Conservation (phyloP, 1,140 invertebrate species). For the Teleogryllus occipitalis region DNA sequence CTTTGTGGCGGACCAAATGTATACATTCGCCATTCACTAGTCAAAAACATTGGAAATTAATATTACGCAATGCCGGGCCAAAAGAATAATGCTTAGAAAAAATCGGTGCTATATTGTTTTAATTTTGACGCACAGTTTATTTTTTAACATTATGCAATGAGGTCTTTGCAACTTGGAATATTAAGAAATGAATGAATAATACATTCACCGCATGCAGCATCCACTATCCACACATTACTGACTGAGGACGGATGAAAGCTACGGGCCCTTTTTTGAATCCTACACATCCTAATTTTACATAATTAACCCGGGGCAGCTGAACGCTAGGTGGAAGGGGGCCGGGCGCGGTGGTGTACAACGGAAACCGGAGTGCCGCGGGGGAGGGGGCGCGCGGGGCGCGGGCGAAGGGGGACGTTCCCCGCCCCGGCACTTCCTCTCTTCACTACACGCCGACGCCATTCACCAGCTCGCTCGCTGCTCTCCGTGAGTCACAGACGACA, state of each 20-base stretch:
- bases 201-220: too few relatives aligned
- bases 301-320: neutral
- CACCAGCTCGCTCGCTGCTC: neutral
- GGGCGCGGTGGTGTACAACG: neutral
- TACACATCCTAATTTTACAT: neutral
- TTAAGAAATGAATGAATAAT: too few relatives aligned
- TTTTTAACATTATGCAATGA: too few relatives aligned
- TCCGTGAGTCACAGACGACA: neutral
- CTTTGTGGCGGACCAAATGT: too few relatives aligned
- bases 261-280: neutral
- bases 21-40: too few relatives aligned
- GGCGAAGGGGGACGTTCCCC: neutral
- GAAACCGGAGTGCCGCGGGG: neutral
- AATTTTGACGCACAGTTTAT: too few relatives aligned
- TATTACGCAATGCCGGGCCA: too few relatives aligned
- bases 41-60: too few relatives aligned
- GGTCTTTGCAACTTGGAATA: too few relatives aligned
- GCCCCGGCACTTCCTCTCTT: neutral
- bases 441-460: neutral
- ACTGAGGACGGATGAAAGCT: neutral
- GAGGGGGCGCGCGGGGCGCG: neutral
- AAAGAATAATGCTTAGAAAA: too few relatives aligned
- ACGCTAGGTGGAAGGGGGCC: neutral
- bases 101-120: too few relatives aligned
- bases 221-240: too few relatives aligned